Base-by-base conservation (phyloP, 2,888 invertebrate genomes). In the Conistra vaccinii region DNA sequence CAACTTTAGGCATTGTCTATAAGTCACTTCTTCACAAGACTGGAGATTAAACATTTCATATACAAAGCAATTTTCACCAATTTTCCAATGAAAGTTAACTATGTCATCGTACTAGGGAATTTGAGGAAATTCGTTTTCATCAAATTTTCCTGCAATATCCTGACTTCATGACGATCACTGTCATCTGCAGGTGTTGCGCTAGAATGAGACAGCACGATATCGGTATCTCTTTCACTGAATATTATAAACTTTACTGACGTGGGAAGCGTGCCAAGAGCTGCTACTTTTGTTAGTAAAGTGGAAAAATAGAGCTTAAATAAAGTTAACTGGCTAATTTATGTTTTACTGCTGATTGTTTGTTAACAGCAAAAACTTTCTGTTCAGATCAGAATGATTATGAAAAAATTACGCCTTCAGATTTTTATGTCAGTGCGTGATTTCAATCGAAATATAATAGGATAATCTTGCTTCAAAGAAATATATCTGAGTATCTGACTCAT, bases 181-280 rank as follows among this genome's bases (percentile, higher is more conserved):
- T 80, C 80, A 83, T 73, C 76, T 78, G 83, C 81, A 88, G 86
- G 85, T 83, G 81, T 83, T 77, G 63, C 70, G 81, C 69, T 73
- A 39, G 85, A 88, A 72, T 77, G 85, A 65, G 87, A 85, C 14
- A 53, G 73, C 57, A 51, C 62, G 60, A 74, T 88, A 69, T 75
- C 61, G 72, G 58, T 77, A 45, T 87, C 85, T 89, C 87, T 83
- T 69, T 83, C 80, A 74, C 84, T 85, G 87, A 88, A 90, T 90
- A 88, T 91, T 89, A 90, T 91, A 89, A 91, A 91, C 89, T 91
- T 91, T 91, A 89, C 84, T 86, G 88, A 87, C 88, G 88, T 89
- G 92, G 93, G 93, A 92, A 91, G 87, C 84, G 86, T 92, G 93
- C 93, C 93, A 94, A 92, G 85, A 89, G 55, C 73, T 89, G 84